Conservation (phyloP, 1,140 invertebrate species). For the Holcopasites calliopsidis region DNA sequence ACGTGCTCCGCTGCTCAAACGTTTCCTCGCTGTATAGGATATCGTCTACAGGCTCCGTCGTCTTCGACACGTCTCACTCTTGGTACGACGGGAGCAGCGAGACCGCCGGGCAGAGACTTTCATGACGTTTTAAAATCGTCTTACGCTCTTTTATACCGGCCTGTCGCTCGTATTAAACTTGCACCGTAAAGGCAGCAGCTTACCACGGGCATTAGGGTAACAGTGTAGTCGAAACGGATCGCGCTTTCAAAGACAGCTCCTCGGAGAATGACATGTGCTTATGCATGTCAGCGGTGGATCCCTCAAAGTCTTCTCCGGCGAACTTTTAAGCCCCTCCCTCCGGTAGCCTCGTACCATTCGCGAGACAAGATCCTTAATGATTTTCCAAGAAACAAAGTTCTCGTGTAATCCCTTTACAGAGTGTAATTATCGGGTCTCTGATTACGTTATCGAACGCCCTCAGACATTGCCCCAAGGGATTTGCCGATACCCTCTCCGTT, state of each 20-base stretch:
- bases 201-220: background rate
- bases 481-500: no score
- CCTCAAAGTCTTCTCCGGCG: no score
- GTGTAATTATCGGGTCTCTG: background rate
- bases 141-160: background rate
- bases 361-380: no score
- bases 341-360: no score
- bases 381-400: no score
- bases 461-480: background rate
- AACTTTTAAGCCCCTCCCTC: no score
- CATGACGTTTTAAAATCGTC: background rate
- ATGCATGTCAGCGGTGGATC: no score
- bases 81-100: no score
- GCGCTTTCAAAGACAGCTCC: no score
- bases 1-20: conserved; percentile 15
- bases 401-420: background rate
- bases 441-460: background rate
- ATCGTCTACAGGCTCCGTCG: background rate
- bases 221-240: no score
- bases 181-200: no score
- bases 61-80: background rate
- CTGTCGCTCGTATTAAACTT: background rate
- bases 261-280: no score
- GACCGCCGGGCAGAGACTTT: background rate
- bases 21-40: background rate